A percentile compares a stretch with the other conserved stretches of the same genome.
phyloP scores from a whole-genome alignment of 2,113 vertebrate species.

The Trinectes maculatus region DNA sequence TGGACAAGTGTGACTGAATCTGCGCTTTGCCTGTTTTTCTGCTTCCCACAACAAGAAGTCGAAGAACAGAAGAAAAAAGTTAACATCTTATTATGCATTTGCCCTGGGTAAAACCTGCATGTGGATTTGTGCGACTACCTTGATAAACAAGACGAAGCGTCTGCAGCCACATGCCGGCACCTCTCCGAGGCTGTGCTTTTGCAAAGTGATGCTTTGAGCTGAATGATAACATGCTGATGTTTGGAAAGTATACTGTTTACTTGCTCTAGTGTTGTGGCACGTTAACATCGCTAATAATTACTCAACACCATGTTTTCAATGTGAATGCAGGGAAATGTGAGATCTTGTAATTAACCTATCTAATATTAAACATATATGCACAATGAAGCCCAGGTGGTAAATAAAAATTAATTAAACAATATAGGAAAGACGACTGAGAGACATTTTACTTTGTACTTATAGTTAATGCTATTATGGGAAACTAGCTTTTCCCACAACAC shows the following conservation, averaged over 20 bases:
- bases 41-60: background rate
- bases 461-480: slow-evolving; percentile 48
- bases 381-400: slow-evolving; percentile 26
- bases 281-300: too few relatives aligned
- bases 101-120: background rate
- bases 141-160: background rate
- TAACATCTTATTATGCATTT: background rate
- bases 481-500: slow-evolving; percentile 57
- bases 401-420: slow-evolving; percentile 52
- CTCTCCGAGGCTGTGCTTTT: background rate
- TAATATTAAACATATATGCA: slow-evolving; percentile 25
- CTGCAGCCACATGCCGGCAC: background rate
- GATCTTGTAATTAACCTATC: background rate
- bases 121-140: background rate
- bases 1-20: background rate
- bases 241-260: background rate
- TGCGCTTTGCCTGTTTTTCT: background rate
- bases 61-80: background rate
- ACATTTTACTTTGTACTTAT: slow-evolving; percentile 55
- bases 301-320: too few relatives aligned
- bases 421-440: slow-evolving; percentile 39
- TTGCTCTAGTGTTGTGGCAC: too few relatives aligned
- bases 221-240: background rate
- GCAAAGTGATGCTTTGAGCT: background rate
- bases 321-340: too few relatives aligned